Conservation (phyloP, 2,113 vertebrate genomes). For the Dicaeum eximium region DNA sequence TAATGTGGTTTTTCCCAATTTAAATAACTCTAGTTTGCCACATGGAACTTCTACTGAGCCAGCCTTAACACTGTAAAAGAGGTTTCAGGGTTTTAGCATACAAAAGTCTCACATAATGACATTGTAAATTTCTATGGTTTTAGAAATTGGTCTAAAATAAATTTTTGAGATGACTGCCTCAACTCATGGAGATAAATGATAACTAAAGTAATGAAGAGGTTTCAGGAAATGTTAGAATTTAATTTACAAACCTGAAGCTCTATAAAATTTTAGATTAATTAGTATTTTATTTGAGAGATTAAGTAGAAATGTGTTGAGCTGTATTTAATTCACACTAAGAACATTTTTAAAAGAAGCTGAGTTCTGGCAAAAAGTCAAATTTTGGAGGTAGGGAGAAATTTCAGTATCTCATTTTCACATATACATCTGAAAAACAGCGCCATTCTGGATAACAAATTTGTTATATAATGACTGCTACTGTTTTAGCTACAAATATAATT, state of each 20-base stretch:
- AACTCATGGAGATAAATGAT: not conserved
- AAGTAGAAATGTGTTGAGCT: not conserved
- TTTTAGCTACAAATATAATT: not conserved
- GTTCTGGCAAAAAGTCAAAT: not conserved
- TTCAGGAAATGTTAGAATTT: not conserved
- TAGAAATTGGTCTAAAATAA: not conserved
- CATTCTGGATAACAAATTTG: not conserved
- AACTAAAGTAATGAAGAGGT: not conserved
- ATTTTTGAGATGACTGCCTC: not conserved
- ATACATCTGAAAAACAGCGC: not conserved
- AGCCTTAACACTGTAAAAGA: not conserved
- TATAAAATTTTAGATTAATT: not conserved
- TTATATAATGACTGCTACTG: not conserved
- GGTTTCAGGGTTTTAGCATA: not conserved
- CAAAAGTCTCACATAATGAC: not conserved
- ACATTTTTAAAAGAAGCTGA: not conserved
- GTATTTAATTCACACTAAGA: not conserved
- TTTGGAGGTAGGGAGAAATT: not conserved
- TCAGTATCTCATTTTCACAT: not conserved
- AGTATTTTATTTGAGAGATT: not conserved
- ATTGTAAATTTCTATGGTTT: not conserved
- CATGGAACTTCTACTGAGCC: not conserved
- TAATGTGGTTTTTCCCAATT: not conserved
- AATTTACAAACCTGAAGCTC: not conserved
- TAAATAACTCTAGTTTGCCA: not conserved